Conservation (phyloP, 2,797 vertebrate species). For the Erithacus rubecula region DNA sequence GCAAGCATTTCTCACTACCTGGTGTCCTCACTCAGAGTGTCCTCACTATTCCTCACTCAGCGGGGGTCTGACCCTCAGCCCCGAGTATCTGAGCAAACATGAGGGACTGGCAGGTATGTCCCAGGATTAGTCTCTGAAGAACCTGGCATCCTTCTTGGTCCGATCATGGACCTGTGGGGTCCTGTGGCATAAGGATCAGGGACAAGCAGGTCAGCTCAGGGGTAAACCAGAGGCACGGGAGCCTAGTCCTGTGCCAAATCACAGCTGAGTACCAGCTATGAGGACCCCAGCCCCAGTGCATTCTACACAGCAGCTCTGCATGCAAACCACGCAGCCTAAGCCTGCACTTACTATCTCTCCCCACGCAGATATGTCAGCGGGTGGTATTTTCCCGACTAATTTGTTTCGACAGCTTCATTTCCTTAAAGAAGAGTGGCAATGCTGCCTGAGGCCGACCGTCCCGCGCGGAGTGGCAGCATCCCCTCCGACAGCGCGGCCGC, state of each 20-base stretch:
- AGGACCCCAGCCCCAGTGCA: no score
- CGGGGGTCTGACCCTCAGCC: not conserved
- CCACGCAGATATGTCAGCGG: not conserved
- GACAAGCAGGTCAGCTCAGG: not conserved
- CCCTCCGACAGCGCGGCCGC: not conserved
- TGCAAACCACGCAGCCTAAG: rapidly evolving
- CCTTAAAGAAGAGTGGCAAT: rapidly evolving
- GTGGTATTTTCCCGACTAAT: not conserved
- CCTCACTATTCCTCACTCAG: no score
- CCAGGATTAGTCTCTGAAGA: not conserved
- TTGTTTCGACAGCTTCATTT: not conserved
- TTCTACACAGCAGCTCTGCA: not conserved
- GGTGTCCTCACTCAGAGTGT: rapidly evolving
- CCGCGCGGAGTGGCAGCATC: not conserved
- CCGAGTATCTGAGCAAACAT: not conserved
- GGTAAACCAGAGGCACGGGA: not conserved
- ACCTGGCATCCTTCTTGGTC: not conserved
- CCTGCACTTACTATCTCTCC: not conserved
- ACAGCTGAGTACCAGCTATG: rapidly evolving
- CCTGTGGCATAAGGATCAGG: not conserved
- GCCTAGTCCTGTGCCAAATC: not conserved
- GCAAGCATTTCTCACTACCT: not conserved
- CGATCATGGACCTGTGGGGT: not conserved
- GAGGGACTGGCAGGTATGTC: not conserved
- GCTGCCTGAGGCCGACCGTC: not conserved